Evolutionary conservation across 2,888 invertebrate species (phyloP), one percentile per base, ranked within the genome.

Genomic region (Cistogaster globosa): DNA sequence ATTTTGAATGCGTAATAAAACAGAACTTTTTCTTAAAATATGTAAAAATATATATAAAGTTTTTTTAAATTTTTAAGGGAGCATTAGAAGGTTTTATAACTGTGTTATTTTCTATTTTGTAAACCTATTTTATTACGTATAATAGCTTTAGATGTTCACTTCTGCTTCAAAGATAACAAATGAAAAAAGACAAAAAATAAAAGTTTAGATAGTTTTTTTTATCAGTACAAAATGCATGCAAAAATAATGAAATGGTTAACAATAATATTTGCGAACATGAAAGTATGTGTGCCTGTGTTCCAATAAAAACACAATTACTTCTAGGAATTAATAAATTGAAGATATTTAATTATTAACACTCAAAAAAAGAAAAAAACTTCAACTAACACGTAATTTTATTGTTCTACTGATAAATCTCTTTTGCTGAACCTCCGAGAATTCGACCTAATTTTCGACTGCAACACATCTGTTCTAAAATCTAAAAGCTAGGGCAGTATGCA

Each of bases 311-410:
- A 16, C 38, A 32, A 6, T 32, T 32, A 11, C n/a, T 8, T 42
- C 16, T 38, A 42, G 16, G 20, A 72, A 65, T 74, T 42, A 80
- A 60, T 60, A 67, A 80, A 74, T 67, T 60, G 74, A 74, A 67
- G 67, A 80, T 60, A 67, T 16, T 67, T 42, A 60, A 74, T 18
- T 57, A n/a, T n/a, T n/a, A n/a, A n/a, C n/a, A n/a, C 36, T 4
- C 26, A n/a, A 18, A 63, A 55, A 57, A 51, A 57, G 38, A n/a
- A 7, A 38, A n/a, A 26, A 63, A 42, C 18, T 67, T 80, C 45
- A 67, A 67, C 86, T 87, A 86, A 81, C 75, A 78, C 88, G 88
- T 88, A 88, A 87, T 87, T 88, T 89, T 88, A 88, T 90, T 89
- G 87, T 87, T 86, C 83, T 77, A 45, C 4, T 26, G 26, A 26